Percentiles rank a stretch among this genome's conserved stretches.
Conservation (phyloP, 1,140 invertebrate genomes). For the Polypedilum pembai region DNA sequence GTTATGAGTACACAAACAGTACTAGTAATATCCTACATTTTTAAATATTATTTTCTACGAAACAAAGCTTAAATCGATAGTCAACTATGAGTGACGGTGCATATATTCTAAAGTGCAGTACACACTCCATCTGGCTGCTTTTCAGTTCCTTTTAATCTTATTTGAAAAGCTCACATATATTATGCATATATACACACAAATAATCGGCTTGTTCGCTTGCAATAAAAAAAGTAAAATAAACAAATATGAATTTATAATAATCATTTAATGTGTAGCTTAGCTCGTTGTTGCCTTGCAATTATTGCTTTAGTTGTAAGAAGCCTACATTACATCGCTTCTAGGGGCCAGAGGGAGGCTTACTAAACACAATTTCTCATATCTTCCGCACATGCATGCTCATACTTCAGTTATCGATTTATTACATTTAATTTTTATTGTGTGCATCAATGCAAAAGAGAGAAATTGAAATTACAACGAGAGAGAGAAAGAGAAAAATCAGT, state of each 20-base stretch:
- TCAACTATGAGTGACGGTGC: neutral
- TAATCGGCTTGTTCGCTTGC: neutral
- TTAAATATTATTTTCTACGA: neutral
- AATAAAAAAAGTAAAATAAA: neutral
- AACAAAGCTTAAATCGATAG: neutral
- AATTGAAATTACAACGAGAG: neutral
- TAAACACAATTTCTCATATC: slow-evolving; percentile 12
- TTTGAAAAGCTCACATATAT: neutral
- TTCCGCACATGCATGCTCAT: neutral
- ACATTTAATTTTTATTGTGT: neutral
- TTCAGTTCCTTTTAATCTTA: neutral
- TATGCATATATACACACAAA: neutral
- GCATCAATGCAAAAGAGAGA: neutral
- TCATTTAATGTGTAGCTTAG: neutral
- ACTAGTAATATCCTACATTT: neutral
- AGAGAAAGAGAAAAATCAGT: neutral
- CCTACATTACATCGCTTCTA: slow-evolving; percentile 5
- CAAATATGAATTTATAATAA: slow-evolving; percentile 20
- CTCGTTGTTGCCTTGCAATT: neutral
- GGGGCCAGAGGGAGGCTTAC: neutral
- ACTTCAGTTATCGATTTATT: neutral
- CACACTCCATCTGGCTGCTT: neutral
- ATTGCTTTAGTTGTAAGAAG: slow-evolving; percentile 12
- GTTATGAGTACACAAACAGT: neutral
- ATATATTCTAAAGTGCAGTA: neutral